Evolutionary conservation across 2,888 invertebrate species (phyloP), one percentile per base, ranked within the genome.

Genomic region (Pimpla rufipes): DNA sequence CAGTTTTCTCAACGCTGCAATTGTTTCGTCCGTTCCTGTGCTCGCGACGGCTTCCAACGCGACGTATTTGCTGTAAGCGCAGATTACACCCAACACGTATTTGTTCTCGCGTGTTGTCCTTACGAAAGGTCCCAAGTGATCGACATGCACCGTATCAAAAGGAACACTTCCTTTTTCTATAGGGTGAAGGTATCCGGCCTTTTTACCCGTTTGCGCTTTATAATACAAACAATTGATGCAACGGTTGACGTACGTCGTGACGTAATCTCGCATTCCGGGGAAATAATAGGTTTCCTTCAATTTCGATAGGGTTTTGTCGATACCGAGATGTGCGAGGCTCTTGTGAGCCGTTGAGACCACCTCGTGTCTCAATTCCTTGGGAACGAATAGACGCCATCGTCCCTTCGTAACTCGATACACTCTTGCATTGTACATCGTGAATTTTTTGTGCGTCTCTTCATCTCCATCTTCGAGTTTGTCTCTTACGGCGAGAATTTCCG

Each of bases 161-260:
- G 81, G 73, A n/a, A 21, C 37, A 18, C 11, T 23, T 45, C 11
- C 45, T n/a, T 45, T 45, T n/a, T 45, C 45, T n/a, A 45, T 45
- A 13, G n/a, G 45, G 4, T 70, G 83, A 21, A 83, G 47, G 47
- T 67, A 85, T 29, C 83, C 79, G 40, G 73, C 42, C 35, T 79
- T 71, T n/a, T 78, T 84, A 6, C 84, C 85, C 8, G 62, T 47
- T n/a, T 57, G 64, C 11, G 55, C 10, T 47, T 85, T 86, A 68
- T 81, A 70, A 62, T 80, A 85, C n/a, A 86, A 21, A 50, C 85
- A 86, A 47, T 77, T 85, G 6, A 86, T 79, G 42, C 85, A 87
- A 3, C 81, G 76, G n/a, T 83, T 62, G 0, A 87, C 64, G 55
- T 86, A 86, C 18, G 66, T 55, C 35, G 82, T 74, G 2, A 86